A percentile compares a stretch with the other conserved stretches of the same genome.
These are phyloP conservation scores for Drosophila trichaetosa DNA, from an alignment of 2,888 invertebrate species.

Conservation along the genomic window DNA sequence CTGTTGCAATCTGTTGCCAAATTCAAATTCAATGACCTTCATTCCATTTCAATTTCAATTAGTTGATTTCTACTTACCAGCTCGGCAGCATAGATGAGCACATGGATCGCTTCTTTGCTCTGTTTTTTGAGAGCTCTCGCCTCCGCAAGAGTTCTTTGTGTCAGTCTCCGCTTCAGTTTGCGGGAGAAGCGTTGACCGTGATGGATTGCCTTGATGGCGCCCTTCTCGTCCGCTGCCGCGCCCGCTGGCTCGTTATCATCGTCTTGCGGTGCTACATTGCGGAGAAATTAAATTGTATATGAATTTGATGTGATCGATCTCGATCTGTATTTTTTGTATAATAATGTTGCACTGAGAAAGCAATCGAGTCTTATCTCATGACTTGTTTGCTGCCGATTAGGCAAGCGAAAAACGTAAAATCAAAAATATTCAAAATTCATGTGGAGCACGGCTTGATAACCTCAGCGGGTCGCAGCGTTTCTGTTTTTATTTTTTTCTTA, in stretches of 20 bases:
- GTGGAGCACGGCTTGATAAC: constrained; percentile 55
- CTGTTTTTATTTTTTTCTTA: neutral
- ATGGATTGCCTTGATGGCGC: constrained; percentile 91
- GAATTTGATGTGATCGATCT: constrained; percentile 25
- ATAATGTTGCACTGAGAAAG: constrained; percentile 10
- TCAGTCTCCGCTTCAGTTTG: constrained; percentile 91
- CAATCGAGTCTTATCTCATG: constrained; percentile 52
- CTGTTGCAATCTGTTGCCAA: constrained; percentile 88
- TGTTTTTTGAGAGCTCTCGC: constrained; percentile 93
- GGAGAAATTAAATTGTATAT: constrained; percentile 12
- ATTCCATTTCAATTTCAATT: neutral
- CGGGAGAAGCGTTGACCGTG: constrained; percentile 91
- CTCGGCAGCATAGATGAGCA: constrained; percentile 91
- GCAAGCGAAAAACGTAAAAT: constrained; percentile 22
- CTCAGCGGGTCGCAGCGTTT: constrained; percentile 19
- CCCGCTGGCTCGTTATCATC: constrained; percentile 71
- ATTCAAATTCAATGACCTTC: neutral
- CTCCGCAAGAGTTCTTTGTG: constrained; percentile 91
- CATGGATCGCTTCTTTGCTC: constrained; percentile 90
- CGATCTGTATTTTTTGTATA: constrained; percentile 20
- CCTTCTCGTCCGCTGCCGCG: constrained; percentile 68
- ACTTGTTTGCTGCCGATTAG: constrained; percentile 42
- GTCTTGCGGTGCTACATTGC: constrained; percentile 65
- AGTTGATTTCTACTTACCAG: constrained; percentile 87
- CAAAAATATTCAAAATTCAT: constrained; percentile 42